These are phyloP conservation scores for Rhynchopsitta pachyrhyncha DNA, from an alignment of 2,113 vertebrate genomes.

Conservation along the genomic window DNA sequence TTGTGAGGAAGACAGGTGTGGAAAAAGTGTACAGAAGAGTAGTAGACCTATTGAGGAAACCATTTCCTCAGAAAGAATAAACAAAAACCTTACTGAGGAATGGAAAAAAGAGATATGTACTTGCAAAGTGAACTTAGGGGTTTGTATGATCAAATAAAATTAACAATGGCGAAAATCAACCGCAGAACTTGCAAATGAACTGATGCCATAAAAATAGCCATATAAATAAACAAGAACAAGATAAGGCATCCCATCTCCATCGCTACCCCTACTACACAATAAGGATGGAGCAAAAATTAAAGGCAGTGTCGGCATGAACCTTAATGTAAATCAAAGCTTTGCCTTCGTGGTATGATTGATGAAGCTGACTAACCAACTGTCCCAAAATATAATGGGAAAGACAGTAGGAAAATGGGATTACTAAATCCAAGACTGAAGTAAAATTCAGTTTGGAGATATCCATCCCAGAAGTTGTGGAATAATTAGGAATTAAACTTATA, in stretches of 20 bases:
- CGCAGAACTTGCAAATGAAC: neutral
- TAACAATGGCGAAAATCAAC: neutral
- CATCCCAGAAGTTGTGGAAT: neutral
- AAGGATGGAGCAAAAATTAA: neutral
- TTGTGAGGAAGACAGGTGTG: neutral
- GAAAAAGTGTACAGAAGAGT: neutral
- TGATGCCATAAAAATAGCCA: neutral
- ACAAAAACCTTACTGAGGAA: neutral
- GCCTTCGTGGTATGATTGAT: neutral
- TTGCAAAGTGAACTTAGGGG: neutral
- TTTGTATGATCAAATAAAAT: neutral
- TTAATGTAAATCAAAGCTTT: neutral
- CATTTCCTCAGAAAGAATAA: neutral
- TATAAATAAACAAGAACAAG: neutral
- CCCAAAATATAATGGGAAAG: neutral
- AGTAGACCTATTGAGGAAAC: neutral
- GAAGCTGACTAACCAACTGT: neutral
- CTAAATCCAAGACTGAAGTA: neutral
- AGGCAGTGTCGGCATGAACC: neutral
- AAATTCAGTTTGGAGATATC: neutral
- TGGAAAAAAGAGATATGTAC: neutral
- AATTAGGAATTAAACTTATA: no score
- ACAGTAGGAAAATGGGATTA: neutral
- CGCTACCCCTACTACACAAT: accelerated
- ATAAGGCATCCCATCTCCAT: neutral